Evolutionary conservation across 2,888 invertebrate genomes (phyloP).

Genomic region (Tipula helvola): DNA sequence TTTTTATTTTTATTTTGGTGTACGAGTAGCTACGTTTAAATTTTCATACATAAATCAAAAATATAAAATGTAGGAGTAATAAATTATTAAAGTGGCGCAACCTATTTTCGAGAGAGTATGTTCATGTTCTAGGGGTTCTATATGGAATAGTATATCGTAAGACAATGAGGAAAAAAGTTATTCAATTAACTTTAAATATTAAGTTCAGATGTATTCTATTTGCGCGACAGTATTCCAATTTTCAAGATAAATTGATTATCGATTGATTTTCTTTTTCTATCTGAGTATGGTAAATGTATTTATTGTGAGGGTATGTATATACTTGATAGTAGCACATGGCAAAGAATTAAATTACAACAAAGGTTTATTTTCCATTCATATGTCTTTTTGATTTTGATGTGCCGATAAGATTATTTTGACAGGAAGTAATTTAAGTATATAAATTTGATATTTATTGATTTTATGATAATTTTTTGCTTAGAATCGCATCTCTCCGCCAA

Average conservation of each 20-base stretch:
- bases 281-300: no score
- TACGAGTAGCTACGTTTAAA: not conserved
- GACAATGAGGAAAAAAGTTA: not conserved
- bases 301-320: not conserved
- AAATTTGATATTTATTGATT: not conserved
- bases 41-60: not conserved
- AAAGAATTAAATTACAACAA: not conserved
- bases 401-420: not conserved
- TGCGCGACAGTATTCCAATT: not conserved
- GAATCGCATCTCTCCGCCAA: not conserved
- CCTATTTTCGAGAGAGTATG: not conserved
- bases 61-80: not conserved
- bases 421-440: not conserved
- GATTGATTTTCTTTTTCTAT: not conserved
- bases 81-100: not conserved
- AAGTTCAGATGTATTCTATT: not conserved
- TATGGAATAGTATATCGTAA: not conserved
- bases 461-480: not conserved
- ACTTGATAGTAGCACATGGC: not conserved
- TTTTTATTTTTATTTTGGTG: not conserved
- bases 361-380: not conserved
- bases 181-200: not conserved
- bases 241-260: not conserved
- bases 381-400: not conserved
- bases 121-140: no score